phyloP scores from a whole-genome alignment of 2,113 vertebrate species.

The Steatornis caripensis region DNA sequence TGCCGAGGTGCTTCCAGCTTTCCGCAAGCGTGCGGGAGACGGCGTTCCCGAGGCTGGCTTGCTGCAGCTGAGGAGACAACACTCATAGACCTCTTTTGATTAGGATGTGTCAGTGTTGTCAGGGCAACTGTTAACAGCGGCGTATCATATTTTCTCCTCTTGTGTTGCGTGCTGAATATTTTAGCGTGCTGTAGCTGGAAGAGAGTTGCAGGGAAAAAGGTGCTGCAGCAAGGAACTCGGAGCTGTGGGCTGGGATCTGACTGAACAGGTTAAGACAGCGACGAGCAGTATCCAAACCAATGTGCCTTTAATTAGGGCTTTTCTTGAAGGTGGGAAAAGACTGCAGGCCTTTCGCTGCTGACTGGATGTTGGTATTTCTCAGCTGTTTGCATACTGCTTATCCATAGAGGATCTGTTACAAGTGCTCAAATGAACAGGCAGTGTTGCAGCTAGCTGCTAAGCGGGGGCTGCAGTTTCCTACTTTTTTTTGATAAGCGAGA shows the following conservation, averaged over 20 bases:
- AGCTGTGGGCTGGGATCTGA: conserved; percentile 36
- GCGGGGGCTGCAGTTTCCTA: conserved; percentile 59
- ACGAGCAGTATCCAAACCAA: conserved; percentile 30
- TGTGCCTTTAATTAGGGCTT: conserved; percentile 63
- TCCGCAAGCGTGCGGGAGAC: conserved; percentile 4
- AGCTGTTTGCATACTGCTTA: conserved; percentile 70
- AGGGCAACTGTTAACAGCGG: conserved; percentile 78
- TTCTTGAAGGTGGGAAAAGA: conserved; percentile 57
- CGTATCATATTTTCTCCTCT: conserved; percentile 74
- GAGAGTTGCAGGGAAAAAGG: conserved; percentile 24
- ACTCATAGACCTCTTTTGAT: conserved; percentile 55
- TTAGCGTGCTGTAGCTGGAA: conserved; percentile 62
- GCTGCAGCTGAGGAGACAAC: conserved; percentile 33
- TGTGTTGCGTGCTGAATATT: conserved; percentile 79
- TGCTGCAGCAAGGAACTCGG: conserved; percentile 33
- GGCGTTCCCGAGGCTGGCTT: conserved; percentile 53
- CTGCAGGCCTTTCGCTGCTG: conserved; percentile 42
- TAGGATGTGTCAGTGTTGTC: conserved; percentile 80
- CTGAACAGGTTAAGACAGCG: conserved; percentile 46
- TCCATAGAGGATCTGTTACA: conserved; percentile 67
- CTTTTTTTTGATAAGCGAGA: conserved; percentile 49
- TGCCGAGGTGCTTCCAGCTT: background rate
- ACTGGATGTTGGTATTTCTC: conserved; percentile 70
- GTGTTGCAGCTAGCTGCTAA: conserved; percentile 70
- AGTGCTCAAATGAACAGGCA: conserved; percentile 72